These are phyloP conservation scores for Druceiella hillmani DNA, from an alignment of 2,888 invertebrate species.

Conservation along the genomic window DNA sequence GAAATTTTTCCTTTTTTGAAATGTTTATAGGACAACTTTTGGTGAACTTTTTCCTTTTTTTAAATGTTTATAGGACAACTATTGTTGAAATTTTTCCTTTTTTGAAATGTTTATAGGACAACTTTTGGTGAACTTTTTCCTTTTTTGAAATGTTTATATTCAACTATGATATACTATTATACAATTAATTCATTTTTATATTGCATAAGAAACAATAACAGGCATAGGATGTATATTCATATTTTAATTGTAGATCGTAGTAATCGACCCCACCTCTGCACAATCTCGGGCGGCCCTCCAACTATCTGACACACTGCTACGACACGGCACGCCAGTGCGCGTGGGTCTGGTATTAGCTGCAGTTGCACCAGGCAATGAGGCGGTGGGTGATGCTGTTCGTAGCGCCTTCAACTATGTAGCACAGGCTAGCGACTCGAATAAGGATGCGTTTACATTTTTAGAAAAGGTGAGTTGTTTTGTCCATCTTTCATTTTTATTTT, in stretches of 20 bases:
- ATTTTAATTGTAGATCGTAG: slow-evolving; percentile 57
- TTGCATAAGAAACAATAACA: background rate
- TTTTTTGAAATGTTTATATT: too few relatives aligned
- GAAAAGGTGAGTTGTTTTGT: slow-evolving; percentile 60
- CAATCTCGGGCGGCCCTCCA: slow-evolving; percentile 69
- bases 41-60: too few relatives aligned
- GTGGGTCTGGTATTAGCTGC: slow-evolving; percentile 80
- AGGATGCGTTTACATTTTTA: slow-evolving; percentile 78
- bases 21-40: too few relatives aligned
- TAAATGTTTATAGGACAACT: background rate
- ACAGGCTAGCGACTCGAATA: slow-evolving; percentile 64
- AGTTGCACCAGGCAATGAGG: slow-evolving; percentile 51
- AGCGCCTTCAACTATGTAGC: slow-evolving; percentile 88
- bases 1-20: too few relatives aligned
- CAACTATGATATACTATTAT: too few relatives aligned
- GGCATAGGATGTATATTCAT: background rate
- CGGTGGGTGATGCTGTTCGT: slow-evolving; percentile 74
- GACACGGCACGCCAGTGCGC: slow-evolving; percentile 85
- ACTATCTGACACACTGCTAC: slow-evolving; percentile 84
- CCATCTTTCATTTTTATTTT: slow-evolving; percentile 9
- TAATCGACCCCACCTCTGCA: slow-evolving; percentile 76
- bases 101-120: background rate
- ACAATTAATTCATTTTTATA: slow-evolving; percentile 2
- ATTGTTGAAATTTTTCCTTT: background rate
- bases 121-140: slow-evolving; percentile 3